A percentile compares a stretch with the other conserved stretches of the same genome.
Conservation (phyloP, 53 echinoderm and acorn worm genomes). For the Echinarachnius parma region DNA sequence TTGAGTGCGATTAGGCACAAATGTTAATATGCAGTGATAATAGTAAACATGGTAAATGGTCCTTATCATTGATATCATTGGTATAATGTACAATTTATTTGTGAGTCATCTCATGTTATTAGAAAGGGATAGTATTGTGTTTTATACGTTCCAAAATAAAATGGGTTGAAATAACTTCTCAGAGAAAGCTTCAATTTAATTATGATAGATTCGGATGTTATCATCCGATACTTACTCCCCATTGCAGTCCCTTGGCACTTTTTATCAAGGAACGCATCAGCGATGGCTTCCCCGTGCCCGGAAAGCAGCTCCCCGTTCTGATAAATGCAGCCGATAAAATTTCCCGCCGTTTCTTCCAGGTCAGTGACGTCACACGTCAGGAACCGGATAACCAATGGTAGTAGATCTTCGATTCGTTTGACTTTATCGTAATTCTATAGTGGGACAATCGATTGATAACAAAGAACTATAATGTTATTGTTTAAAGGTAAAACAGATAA, state of each 20-base stretch:
- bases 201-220: no score
- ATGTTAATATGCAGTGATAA: no score
- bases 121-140: no score
- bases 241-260: constrained; percentile 51
- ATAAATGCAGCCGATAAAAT: constrained; percentile 51
- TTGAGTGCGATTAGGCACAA: no score
- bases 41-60: no score
- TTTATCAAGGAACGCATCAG: constrained; percentile 63
- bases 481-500: no score
- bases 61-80: background rate
- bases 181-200: no score
- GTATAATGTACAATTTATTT: background rate
- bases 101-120: background rate
- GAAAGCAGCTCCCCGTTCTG: constrained; percentile 62
- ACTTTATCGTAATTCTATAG: constrained; percentile 24
- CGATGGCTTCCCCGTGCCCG: constrained; percentile 75
- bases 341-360: constrained; percentile 34
- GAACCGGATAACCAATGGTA: constrained; percentile 65
- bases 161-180: no score
- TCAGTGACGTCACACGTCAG: constrained; percentile 59
- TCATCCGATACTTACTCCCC: constrained; percentile 63
- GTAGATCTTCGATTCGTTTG: constrained; percentile 50
- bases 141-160: no score
- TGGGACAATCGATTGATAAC: no score
- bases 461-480: no score